Evolutionary conservation across 2,888 invertebrate species (phyloP).

Genomic region (Vannuccia rotundouncinata): DNA sequence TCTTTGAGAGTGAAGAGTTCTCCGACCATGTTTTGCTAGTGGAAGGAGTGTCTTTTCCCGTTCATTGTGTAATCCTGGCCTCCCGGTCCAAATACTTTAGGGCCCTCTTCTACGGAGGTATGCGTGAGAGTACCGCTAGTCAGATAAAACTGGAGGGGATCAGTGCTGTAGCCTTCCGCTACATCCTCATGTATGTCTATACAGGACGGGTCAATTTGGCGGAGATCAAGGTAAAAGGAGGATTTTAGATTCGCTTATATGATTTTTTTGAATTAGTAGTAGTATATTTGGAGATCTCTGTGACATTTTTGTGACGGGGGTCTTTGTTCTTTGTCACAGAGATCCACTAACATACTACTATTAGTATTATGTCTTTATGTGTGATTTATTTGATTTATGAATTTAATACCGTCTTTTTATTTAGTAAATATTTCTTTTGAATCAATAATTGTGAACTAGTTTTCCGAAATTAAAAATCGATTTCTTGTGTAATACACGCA

Average conservation of each 20-base stretch:
- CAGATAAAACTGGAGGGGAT: constrained; percentile 79
- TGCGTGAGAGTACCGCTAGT: constrained; percentile 61
- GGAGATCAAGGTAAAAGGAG: constrained; percentile 60
- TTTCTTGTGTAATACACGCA: no score
- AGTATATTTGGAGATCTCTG: no score
- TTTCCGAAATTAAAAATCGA: no score
- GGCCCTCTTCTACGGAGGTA: constrained; percentile 63
- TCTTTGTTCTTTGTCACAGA: no score
- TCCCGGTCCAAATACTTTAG: constrained; percentile 89
- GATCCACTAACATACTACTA: no score
- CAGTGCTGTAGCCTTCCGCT: constrained; percentile 51
- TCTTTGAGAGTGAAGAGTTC: constrained; percentile 79
- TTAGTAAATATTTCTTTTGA: no score
- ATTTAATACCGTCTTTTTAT: no score
- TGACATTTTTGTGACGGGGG: no score
- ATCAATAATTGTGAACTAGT: no score
- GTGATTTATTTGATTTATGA: no score
- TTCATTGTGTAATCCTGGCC: constrained; percentile 79
- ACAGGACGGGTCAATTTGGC: constrained; percentile 68
- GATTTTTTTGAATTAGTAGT: not conserved
- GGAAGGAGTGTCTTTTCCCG: constrained; percentile 66
- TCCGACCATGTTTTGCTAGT: constrained; percentile 81
- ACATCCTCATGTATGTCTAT: constrained; percentile 87
- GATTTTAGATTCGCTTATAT: no score
- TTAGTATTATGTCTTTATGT: no score